These are phyloP conservation scores for Salticus scenicus DNA, from an alignment of 2,888 invertebrate species.

Conservation along the genomic window DNA sequence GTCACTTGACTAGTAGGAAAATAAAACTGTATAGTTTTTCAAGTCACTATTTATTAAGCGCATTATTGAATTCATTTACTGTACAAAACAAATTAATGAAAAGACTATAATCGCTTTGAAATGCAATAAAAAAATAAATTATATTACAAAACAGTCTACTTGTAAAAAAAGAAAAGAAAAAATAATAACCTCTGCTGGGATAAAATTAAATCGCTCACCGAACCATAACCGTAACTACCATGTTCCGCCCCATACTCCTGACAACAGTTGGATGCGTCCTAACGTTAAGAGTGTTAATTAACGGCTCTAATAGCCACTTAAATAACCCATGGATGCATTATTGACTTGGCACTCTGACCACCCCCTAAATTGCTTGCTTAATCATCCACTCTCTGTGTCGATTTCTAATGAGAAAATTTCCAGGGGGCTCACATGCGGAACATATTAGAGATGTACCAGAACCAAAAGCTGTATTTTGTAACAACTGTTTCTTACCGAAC, in stretches of 20 bases:
- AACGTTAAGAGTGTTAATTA: conserved; percentile 47
- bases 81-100: neutral
- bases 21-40: too few relatives aligned
- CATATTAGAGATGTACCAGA: conserved; percentile 23
- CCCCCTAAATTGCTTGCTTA: conserved; percentile 35
- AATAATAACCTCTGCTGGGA: conserved; percentile 32
- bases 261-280: neutral
- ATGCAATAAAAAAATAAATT: conserved; percentile 18
- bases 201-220: conserved; percentile 48
- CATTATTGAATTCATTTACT: neutral
- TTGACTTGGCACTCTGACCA: conserved; percentile 24
- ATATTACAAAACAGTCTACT: conserved; percentile 19
- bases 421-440: conserved; percentile 6
- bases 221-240: conserved; percentile 19
- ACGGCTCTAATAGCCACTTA: conserved; percentile 51
- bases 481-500: conserved; percentile 47
- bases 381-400: conserved; percentile 60
- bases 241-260: neutral
- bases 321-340: conserved; percentile 42
- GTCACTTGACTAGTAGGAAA: too few relatives aligned
- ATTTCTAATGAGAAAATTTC: conserved; percentile 28
- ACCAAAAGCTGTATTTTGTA: conserved; percentile 15
- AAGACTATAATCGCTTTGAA: too few relatives aligned
- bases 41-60: neutral
- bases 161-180: too few relatives aligned